Evolutionary conservation across 2,113 vertebrate species (phyloP).

Genomic region (Hemiscyllium ocellatum): DNA sequence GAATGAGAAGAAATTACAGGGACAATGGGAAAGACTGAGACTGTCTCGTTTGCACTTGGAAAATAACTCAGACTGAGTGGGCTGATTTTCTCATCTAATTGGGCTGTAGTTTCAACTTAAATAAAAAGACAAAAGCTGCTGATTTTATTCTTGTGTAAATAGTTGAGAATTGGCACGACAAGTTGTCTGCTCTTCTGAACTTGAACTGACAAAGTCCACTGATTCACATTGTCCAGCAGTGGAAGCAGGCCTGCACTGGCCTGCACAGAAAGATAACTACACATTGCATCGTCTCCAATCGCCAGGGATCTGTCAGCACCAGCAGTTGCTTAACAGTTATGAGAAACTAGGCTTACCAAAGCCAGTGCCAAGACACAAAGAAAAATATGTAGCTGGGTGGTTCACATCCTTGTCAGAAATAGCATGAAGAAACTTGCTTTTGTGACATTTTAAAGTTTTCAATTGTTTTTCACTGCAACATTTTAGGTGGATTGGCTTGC

Average conservation of each 20-base stretch:
- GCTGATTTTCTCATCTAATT: background rate
- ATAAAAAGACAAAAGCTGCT: background rate
- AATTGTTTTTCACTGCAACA: background rate
- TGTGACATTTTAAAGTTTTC: background rate
- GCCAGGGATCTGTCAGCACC: conserved; percentile 10
- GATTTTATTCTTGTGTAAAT: background rate
- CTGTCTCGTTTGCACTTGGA: background rate
- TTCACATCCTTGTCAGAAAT: conserved; percentile 7
- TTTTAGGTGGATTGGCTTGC: background rate
- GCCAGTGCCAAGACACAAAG: background rate
- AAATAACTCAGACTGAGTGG: background rate
- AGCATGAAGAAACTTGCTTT: conserved; percentile 5
- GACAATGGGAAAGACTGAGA: background rate
- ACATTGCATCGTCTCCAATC: background rate
- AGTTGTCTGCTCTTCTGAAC: background rate
- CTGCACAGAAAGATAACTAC: background rate
- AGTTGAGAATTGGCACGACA: conserved; percentile 10
- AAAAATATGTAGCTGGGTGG: background rate
- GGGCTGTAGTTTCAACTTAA: background rate
- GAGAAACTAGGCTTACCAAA: conserved; percentile 10
- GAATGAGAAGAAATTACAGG: background rate
- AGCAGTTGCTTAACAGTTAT: background rate
- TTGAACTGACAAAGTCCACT: background rate
- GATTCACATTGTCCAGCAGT: conserved; percentile 11
- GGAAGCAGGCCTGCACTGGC: conserved; percentile 25